phyloP scores from a whole-genome alignment of 1,140 invertebrate species.

The Cyrtorhinus lividipennis region DNA sequence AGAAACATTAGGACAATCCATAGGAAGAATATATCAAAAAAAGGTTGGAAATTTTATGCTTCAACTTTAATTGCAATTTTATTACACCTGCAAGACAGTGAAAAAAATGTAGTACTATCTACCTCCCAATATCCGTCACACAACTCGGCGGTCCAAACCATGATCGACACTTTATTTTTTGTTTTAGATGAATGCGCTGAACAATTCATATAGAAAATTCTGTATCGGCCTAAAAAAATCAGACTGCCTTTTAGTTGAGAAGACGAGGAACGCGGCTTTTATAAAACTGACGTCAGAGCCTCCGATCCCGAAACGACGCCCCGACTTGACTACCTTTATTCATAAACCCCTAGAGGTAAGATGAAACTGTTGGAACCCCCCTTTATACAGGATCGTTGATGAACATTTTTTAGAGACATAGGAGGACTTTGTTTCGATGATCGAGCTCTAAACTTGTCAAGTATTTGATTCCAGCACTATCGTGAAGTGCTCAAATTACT shows the following conservation, averaged over 20 bases:
- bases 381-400: too few species aligned
- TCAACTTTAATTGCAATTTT: too few species aligned
- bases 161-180: too few species aligned
- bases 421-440: too few species aligned
- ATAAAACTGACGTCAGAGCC: slow-evolving; percentile 58
- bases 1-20: slow-evolving; percentile 46
- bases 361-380: too few species aligned
- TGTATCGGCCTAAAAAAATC: slow-evolving; percentile 65
- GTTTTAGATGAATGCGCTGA: slow-evolving; percentile 41
- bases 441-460: too few species aligned
- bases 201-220: slow-evolving; percentile 59
- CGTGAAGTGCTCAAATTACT: slow-evolving; percentile 42
- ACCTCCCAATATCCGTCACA: too few species aligned
- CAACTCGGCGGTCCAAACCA: too few species aligned
- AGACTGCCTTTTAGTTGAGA: slow-evolving; percentile 57
- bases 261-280: slow-evolving; percentile 42
- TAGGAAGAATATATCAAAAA: slow-evolving; percentile 51
- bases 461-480: slow-evolving; percentile 44
- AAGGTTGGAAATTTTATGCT: slow-evolving; percentile 34
- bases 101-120: too few species aligned
- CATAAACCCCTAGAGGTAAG: slow-evolving; percentile 54
- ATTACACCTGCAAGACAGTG: too few species aligned
- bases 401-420: too few species aligned
- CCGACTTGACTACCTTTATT: slow-evolving; percentile 65
- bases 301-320: slow-evolving; percentile 54